Evolutionary conservation across 1,140 invertebrate genomes (phyloP), one percentile per base, ranked within the genome.

Genomic region (Papilio xuthus): DNA sequence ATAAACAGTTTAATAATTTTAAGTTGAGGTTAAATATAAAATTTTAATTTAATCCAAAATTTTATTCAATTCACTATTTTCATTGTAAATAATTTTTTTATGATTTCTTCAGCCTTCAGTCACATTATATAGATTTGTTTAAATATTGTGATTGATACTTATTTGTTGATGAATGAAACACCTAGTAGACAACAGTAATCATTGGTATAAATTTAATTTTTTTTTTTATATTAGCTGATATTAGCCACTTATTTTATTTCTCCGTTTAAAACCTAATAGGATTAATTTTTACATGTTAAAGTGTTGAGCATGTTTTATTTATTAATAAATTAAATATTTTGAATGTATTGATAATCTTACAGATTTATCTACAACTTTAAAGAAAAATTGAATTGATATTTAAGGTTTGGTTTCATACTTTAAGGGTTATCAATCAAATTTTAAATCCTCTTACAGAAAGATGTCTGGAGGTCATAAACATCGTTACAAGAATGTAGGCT

Each of bases 401-500:
- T 4, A 71, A 18, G 32, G 12, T 71, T 20, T 71, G 28, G 32
- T 37, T 37, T 37, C 32, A 37, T 37, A 37, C 7, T n/a, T 71
- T 4, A 23, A 44, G 4, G 8, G 20, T n/a, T 20, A 67, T 78
- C 6, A 28, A 73, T 69, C 28, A 6, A 70, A 80, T 83, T 94
- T 94, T 71, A 87, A 47, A 13, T 26, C 0, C 20, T 28, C 6
- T 47, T 77, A 18, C 15, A 77, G 26, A n/a, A 41, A 96, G 96
- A 97, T 97, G 97, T 97, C 96, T 84, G 95, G 95, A 80, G 95
- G 95, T 87, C 98, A 99, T 92, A 98, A 98, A 88, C 97, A 98
- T 93, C 96, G 98, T 80, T 99, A 99, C 93, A 99, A 99, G 96
- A 99, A 99, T 94, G 95, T 96, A 81, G 98, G 97, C 6, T 93